phyloP scores from a whole-genome alignment of 2,113 vertebrate species.

The Archilochus colubris region DNA sequence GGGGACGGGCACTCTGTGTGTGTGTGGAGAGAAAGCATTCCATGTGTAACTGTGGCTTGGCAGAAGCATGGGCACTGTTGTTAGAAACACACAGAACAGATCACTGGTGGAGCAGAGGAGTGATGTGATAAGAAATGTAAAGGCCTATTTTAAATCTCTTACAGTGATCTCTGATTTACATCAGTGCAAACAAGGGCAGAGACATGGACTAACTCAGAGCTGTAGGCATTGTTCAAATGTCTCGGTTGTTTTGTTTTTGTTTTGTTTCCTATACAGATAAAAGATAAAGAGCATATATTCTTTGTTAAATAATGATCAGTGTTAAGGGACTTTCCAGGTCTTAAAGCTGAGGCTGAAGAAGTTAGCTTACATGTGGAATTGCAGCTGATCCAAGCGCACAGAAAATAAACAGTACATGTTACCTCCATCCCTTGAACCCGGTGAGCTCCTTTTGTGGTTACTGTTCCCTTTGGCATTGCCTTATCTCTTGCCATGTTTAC shows the following conservation, averaged over 20 bases:
- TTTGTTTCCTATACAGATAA: conserved; percentile 69
- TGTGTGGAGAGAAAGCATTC: conserved; percentile 42
- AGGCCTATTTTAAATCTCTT: conserved; percentile 46
- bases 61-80: conserved; percentile 39
- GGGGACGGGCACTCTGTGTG: neutral
- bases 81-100: conserved; percentile 35
- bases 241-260: conserved; percentile 46
- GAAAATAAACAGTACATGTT: conserved; percentile 41
- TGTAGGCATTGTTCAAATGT: conserved; percentile 60
- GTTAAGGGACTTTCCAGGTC: conserved; percentile 63
- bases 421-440: conserved; percentile 37
- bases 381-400: conserved; percentile 47
- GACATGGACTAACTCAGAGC: conserved; percentile 43
- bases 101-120: conserved; percentile 34
- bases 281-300: conserved; percentile 60
- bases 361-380: conserved; percentile 51
- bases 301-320: conserved; percentile 45
- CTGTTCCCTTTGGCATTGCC: neutral
- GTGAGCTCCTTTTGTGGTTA: conserved; percentile 38
- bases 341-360: conserved; percentile 15
- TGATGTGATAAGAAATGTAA: conserved; percentile 61
- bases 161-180: conserved; percentile 63
- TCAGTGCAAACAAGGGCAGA: conserved; percentile 68
- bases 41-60: conserved; percentile 55
- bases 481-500: conserved; percentile 57